phyloP scores from a whole-genome alignment of 2,888 invertebrate species.

The Periphyllus acericola region DNA sequence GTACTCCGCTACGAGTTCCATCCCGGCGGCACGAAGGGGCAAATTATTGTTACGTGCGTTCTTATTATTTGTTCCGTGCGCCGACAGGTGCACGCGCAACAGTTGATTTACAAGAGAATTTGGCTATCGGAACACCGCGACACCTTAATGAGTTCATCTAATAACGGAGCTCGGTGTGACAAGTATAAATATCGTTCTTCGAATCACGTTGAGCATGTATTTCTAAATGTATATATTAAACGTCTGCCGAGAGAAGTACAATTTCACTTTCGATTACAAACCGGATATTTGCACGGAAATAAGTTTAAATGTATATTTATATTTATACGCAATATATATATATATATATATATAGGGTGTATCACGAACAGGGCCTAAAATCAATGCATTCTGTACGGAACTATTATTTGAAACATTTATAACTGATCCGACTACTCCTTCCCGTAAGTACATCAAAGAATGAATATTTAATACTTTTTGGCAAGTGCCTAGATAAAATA shows the following conservation, averaged over 20 bases:
- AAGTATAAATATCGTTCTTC: no score
- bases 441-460: no score
- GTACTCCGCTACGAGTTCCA: no score
- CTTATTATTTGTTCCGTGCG: not conserved
- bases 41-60: no score
- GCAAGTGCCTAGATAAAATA: no score
- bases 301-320: no score
- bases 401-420: no score
- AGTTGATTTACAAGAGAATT: not conserved
- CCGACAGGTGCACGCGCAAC: not conserved
- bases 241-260: not conserved
- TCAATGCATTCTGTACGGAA: no score
- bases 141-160: constrained; percentile 17
- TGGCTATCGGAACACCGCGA: not conserved
- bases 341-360: not conserved
- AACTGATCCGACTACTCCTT: no score
- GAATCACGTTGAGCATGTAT: not conserved
- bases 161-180: constrained; percentile 3
- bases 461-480: no score
- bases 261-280: not conserved
- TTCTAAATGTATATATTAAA: not conserved
- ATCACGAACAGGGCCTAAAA: not conserved
- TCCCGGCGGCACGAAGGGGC: no score
- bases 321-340: not conserved
- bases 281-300: not conserved